phyloP scores from a whole-genome alignment of 2,888 invertebrate species.

The Tolmerus cingulatus region DNA sequence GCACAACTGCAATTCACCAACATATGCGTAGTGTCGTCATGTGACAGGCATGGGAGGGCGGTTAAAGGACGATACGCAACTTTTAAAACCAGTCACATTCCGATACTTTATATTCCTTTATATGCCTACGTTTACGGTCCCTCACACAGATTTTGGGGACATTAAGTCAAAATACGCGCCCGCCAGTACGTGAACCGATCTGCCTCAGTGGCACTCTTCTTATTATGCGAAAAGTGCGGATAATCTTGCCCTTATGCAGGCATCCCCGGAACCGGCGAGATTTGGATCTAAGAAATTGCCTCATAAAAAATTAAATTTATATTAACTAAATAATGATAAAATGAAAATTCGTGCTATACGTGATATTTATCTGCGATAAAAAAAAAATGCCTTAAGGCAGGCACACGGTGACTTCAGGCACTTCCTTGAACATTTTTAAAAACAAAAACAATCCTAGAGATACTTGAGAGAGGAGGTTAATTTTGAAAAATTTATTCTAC shows the following conservation, averaged over 20 bases:
- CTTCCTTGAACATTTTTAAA: not conserved
- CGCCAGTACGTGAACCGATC: not conserved
- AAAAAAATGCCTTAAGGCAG: not conserved
- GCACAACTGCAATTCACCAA: not conserved
- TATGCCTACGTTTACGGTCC: not conserved
- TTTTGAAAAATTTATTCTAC: not conserved
- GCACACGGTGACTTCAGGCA: not conserved
- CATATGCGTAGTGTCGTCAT: not conserved
- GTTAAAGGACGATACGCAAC: not conserved
- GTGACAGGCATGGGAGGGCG: not conserved
- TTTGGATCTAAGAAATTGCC: conserved; percentile 2
- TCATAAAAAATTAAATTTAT: conserved; percentile 13
- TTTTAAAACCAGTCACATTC: not conserved
- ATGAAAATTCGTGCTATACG: not conserved
- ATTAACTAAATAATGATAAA: conserved; percentile 2
- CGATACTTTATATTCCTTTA: conserved; percentile 9
- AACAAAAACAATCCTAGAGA: not conserved
- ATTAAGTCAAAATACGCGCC: not conserved
- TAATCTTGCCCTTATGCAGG: not conserved
- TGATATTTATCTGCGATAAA: not conserved
- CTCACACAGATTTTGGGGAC: not conserved
- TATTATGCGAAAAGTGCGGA: not conserved
- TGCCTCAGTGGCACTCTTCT: not conserved
- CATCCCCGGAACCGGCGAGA: not conserved
- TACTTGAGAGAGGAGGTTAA: not conserved